Percentiles rank a stretch among this genome's conserved stretches.
phyloP scores from a whole-genome alignment of 1,140 invertebrate species.

The Ostrea edulis region DNA sequence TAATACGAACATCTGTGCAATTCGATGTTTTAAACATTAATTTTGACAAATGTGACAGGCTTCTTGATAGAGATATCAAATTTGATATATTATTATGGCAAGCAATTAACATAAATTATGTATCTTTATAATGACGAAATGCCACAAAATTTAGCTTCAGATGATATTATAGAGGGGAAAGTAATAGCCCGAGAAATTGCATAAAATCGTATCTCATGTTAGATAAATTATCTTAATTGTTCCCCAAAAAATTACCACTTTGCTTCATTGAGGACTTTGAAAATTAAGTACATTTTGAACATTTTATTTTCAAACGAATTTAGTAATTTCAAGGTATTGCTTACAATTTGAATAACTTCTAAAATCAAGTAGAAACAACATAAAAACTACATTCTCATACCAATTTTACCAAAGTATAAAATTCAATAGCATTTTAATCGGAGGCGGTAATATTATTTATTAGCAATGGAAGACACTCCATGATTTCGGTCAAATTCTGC shows the following conservation, averaged over 20 bases:
- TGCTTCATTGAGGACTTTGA: neutral
- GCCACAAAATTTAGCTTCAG: neutral
- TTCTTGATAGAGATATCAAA: slow-evolving; percentile 33
- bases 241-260: neutral
- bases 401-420: neutral
- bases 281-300: neutral
- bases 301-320: slow-evolving; percentile 7
- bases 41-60: slow-evolving; percentile 27
- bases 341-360: neutral
- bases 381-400: no score
- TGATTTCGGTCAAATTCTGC: neutral
- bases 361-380: no score
- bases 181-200: slow-evolving; percentile 43
- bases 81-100: slow-evolving; percentile 5
- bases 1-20: neutral
- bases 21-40: slow-evolving; percentile 36
- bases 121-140: neutral
- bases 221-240: slow-evolving; percentile 30
- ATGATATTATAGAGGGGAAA: neutral
- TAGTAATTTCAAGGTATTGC: neutral
- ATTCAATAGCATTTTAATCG: neutral
- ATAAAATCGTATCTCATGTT: slow-evolving; percentile 39
- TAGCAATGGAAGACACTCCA: neutral
- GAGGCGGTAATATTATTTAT: neutral
- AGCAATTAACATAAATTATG: neutral